Percentiles rank a stretch among this genome's conserved stretches.
phyloP scores from a whole-genome alignment of 2,797 vertebrate species.

The Oceanodroma leucorhoa region DNA sequence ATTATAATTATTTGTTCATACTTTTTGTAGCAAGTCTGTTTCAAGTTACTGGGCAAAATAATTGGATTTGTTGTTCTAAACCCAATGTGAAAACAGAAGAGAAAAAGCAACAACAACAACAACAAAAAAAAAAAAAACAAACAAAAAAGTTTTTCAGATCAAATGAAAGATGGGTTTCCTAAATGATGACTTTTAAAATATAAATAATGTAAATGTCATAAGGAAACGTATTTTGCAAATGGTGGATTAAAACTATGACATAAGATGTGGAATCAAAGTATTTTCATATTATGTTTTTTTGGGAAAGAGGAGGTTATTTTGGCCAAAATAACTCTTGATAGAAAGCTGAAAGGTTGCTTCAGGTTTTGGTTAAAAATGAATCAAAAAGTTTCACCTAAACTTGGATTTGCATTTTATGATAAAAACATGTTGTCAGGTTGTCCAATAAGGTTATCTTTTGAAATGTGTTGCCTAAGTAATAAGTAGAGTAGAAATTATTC shows the following conservation, averaged over 20 bases:
- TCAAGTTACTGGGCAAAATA: background rate
- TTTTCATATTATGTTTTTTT: background rate
- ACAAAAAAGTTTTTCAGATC: background rate
- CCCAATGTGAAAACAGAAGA: background rate
- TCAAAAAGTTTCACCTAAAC: background rate
- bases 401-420: background rate
- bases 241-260: background rate
- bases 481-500: conserved; percentile 34
- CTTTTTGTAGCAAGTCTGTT: background rate
- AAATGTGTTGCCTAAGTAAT: conserved; percentile 20
- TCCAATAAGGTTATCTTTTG: conserved; percentile 23
- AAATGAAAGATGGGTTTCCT: background rate
- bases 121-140: background rate
- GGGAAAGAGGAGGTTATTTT: background rate
- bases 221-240: background rate
- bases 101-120: too few relatives aligned
- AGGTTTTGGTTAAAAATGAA: background rate
- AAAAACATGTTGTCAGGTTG: conserved; percentile 31
- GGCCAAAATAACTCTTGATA: background rate
- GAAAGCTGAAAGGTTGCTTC: background rate
- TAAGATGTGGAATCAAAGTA: background rate
- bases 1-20: background rate
- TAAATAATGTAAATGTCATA: background rate
- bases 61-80: background rate
- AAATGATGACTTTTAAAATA: background rate